A percentile compares a stretch with the other conserved stretches of the same genome.
These are phyloP conservation scores for Alces alces DNA, from an alignment of 2,113 vertebrate species.

Conservation along the genomic window DNA sequence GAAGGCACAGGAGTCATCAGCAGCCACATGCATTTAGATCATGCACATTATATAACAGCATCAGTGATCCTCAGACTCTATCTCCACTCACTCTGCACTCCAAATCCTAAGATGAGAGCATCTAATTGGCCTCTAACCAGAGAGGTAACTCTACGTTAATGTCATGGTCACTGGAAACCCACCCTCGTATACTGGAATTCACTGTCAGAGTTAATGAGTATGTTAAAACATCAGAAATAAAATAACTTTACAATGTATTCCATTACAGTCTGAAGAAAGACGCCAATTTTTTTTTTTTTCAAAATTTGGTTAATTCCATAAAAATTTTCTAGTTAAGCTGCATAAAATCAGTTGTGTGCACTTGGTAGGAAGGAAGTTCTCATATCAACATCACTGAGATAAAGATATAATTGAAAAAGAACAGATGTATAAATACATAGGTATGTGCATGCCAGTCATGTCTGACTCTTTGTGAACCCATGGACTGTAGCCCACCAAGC, in stretches of 20 bases:
- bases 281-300: neutral
- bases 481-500: neutral
- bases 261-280: neutral
- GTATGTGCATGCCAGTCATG: neutral
- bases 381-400: neutral
- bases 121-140: neutral
- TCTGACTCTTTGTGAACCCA: neutral
- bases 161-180: no score
- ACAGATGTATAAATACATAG: neutral
- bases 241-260: neutral
- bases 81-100: neutral
- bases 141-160: neutral
- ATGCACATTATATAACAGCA: neutral
- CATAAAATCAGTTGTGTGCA: neutral
- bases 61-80: neutral
- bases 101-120: neutral
- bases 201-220: neutral
- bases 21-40: neutral
- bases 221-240: neutral
- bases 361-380: neutral
- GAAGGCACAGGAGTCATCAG: neutral
- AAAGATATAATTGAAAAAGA: neutral
- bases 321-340: neutral
- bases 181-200: neutral
- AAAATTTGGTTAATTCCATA: neutral